Conservation (phyloP, 2,113 vertebrate genomes). For the Microcebus ravelobensis region DNA sequence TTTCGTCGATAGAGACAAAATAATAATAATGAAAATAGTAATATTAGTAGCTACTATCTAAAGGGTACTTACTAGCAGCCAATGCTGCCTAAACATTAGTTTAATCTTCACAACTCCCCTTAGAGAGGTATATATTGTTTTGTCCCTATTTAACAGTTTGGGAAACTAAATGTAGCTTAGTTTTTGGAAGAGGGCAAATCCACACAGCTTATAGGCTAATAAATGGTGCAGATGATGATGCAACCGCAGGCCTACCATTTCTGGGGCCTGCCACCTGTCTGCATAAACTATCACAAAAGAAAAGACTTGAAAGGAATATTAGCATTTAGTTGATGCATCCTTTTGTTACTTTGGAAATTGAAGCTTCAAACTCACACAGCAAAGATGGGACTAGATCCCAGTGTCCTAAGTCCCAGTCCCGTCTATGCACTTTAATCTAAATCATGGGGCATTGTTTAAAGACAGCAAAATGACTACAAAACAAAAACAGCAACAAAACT, state of each 20-base stretch:
- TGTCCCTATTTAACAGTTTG: not conserved
- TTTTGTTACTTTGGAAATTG: not conserved
- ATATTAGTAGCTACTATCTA: not conserved
- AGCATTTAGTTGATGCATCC: not conserved
- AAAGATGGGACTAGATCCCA: not conserved
- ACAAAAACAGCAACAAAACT: not conserved
- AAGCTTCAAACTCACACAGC: not conserved
- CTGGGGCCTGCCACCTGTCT: too few species aligned
- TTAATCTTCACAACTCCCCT: not conserved
- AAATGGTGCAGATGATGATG: not conserved
- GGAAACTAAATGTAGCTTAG: not conserved
- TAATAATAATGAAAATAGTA: not conserved
- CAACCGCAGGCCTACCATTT: not conserved
- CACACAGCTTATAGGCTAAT: not conserved
- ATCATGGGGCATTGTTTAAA: not conserved
- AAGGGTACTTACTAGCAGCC: not conserved
- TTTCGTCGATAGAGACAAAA: not conserved
- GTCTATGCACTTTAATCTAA: not conserved
- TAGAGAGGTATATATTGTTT: not conserved
- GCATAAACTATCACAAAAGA: not conserved
- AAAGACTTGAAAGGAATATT: not conserved
- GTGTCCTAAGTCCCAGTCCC: not conserved
- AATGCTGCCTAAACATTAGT: not conserved
- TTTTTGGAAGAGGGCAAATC: not conserved
- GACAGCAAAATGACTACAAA: not conserved